Base-by-base conservation (phyloP, 2,797 vertebrate genomes). In the Balearica regulorum region DNA sequence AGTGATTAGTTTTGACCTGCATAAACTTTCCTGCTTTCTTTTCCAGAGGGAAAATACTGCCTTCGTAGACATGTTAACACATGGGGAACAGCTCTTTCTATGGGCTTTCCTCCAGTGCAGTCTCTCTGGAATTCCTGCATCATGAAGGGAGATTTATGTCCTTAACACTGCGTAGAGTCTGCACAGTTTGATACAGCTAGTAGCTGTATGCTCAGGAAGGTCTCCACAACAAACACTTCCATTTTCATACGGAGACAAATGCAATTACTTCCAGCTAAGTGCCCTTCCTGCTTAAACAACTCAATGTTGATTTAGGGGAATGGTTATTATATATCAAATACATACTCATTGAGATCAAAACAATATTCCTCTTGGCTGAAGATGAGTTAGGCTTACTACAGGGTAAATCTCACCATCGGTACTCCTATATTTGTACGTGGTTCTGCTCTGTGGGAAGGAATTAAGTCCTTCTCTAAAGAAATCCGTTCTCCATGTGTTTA, bases 401-500 rank as follows among this genome's bases (percentile, higher is more conserved):
- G 44, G 53, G 54, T 51, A 64, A 53, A 21, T 48, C 55, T 83
- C 53, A 55, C 53, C 35, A 5, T 28, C 75, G n/a, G 10, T 43
- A 6, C 28, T 83, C 62, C 33, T 62, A 2, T 55, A 16, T 57
- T 60, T 71, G 13, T 25, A 5, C 19, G 62, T 46, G 55, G 13
- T 68, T 75, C 72, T 78, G 48, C 53, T 70, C n/a, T 48, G 28
- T 26, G 44, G 64, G 48, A 57, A 76, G 66, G 43, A 51, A 28
- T 24, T 57, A 31, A 29, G 35, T 68, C 54, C 51, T 73, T 7
- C n/a, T 61, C 35, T 71, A 8, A 57, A 57, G 69, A 76, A 49
- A 58, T 18, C 13, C 0, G 0, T 61, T 8, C 20, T 69, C 49
- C 1, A 0, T 29, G 35, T 70, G 35, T 58, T 65, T 26, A 4